These are phyloP conservation scores for Semicossyphus pulcher DNA, from an alignment of 2,113 vertebrate species.

Conservation along the genomic window DNA sequence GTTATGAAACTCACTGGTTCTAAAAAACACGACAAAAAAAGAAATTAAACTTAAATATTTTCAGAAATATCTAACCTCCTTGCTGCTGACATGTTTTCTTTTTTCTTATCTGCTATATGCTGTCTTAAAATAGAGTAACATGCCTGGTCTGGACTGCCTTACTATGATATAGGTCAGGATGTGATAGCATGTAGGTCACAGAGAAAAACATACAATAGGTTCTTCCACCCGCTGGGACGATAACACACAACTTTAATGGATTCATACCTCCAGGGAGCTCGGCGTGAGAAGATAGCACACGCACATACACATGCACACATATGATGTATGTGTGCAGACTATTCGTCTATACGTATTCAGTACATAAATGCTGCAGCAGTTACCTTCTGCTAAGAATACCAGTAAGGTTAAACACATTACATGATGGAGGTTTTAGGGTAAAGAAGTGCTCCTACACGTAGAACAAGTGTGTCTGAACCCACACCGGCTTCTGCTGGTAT, in stretches of 20 bases:
- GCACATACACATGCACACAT: background rate
- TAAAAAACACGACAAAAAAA: constrained; percentile 28
- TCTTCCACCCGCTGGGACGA: constrained; percentile 44
- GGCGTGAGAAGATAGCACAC: constrained; percentile 51
- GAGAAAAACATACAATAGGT: constrained; percentile 48
- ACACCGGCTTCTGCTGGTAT: background rate
- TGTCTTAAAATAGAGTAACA: constrained; percentile 18
- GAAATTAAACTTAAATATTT: no score
- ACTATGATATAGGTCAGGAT: no score
- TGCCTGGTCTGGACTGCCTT: constrained; percentile 6
- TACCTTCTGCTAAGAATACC: background rate
- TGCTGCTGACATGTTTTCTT: constrained; percentile 14
- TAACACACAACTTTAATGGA: constrained; percentile 51
- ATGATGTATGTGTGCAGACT: background rate
- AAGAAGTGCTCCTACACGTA: background rate
- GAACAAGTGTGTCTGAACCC: constrained; percentile 1
- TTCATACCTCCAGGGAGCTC: constrained; percentile 58
- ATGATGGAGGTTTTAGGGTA: background rate
- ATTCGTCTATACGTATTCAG: constrained; percentile 5
- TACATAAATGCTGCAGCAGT: constrained; percentile 27
- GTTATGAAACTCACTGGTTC: constrained; percentile 2
- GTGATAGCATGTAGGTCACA: constrained; percentile 57
- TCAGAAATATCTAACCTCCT: constrained; percentile 3
- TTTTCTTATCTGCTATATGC: background rate
- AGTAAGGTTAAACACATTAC: constrained; percentile 6